Conservation (phyloP, 2,113 vertebrate genomes). For the Alexandromys fortis region DNA sequence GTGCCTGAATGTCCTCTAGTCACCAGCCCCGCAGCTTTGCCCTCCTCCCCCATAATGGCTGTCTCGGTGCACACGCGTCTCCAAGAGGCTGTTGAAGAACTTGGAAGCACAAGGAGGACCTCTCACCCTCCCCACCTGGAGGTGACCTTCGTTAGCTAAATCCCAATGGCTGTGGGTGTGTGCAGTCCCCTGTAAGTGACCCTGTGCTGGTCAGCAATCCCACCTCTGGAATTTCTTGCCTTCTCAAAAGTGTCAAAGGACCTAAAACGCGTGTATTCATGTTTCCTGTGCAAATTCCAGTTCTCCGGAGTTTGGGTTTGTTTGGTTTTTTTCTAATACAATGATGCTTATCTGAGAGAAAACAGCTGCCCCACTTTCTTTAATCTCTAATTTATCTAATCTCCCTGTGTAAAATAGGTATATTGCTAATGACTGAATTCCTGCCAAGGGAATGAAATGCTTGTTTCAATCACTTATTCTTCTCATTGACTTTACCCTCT, state of each 20-base stretch:
- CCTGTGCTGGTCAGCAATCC: not conserved
- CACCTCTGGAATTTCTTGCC: slow-evolving; percentile 23
- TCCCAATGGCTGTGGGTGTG: fast-evolving
- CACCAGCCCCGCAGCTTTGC: fast-evolving
- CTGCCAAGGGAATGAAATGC: slow-evolving; percentile 60
- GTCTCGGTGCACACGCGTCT: fast-evolving
- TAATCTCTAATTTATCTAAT: slow-evolving; percentile 78
- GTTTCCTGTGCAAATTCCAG: slow-evolving; percentile 28
- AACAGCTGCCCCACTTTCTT: slow-evolving; percentile 79
- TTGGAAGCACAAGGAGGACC: fast-evolving
- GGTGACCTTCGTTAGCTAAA: fast-evolving
- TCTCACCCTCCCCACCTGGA: fast-evolving
- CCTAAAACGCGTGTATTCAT: not conserved
- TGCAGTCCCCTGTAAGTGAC: slow-evolving; percentile 15
- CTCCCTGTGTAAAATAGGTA: slow-evolving; percentile 74
- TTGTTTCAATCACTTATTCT: slow-evolving; percentile 61
- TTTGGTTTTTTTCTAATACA: slow-evolving; percentile 67
- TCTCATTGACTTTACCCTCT: slow-evolving; percentile 50
- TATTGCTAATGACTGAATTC: slow-evolving; percentile 71
- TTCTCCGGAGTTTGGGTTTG: not conserved
- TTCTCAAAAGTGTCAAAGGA: slow-evolving; percentile 47
- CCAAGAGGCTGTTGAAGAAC: too few species aligned
- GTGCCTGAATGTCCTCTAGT: not conserved
- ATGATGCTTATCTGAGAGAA: slow-evolving; percentile 79
- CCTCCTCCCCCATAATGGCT: not conserved